phyloP scores from a whole-genome alignment of 2,797 vertebrate species.

The Cirrhinus molitorella region DNA sequence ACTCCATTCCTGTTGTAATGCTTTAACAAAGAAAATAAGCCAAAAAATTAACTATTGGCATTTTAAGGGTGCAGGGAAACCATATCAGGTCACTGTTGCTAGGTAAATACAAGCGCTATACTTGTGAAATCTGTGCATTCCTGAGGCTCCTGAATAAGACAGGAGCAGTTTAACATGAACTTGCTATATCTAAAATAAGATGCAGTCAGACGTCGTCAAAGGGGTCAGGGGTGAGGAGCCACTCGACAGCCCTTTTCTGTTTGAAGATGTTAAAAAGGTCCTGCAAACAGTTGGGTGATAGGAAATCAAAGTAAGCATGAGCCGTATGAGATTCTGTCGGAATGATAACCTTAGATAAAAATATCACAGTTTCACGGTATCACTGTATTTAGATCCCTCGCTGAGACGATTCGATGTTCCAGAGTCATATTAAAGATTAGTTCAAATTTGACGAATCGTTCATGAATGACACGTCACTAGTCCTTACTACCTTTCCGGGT shows the following conservation, averaged over 20 bases:
- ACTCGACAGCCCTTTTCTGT: not conserved
- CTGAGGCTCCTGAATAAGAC: slow-evolving; percentile 6
- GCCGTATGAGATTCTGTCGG: too few relatives aligned
- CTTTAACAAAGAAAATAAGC: not conserved
- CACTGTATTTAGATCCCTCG: too few relatives aligned
- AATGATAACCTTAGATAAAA: too few relatives aligned
- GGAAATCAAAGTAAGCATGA: slow-evolving; percentile 35
- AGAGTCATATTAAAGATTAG: too few relatives aligned
- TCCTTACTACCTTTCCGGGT: too few relatives aligned
- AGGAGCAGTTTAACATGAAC: slow-evolving; percentile 14
- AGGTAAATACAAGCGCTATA: not conserved
- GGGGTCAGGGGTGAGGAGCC: slow-evolving; percentile 7
- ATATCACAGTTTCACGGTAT: too few relatives aligned
- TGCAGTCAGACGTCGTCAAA: not conserved
- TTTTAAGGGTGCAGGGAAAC: slow-evolving; percentile 1
- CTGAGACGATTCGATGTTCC: too few relatives aligned
- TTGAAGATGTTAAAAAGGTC: slow-evolving; percentile 35
- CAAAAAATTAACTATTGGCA: not conserved
- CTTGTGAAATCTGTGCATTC: slow-evolving; percentile 36
- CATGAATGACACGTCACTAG: too few relatives aligned
- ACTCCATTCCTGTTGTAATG: not conserved
- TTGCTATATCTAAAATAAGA: slow-evolving; percentile 23
- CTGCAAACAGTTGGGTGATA: slow-evolving; percentile 49
- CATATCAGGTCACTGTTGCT: not conserved
- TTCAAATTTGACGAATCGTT: too few relatives aligned